phyloP scores from a whole-genome alignment of 2,888 invertebrate species.

The Antheraea yamamai region DNA sequence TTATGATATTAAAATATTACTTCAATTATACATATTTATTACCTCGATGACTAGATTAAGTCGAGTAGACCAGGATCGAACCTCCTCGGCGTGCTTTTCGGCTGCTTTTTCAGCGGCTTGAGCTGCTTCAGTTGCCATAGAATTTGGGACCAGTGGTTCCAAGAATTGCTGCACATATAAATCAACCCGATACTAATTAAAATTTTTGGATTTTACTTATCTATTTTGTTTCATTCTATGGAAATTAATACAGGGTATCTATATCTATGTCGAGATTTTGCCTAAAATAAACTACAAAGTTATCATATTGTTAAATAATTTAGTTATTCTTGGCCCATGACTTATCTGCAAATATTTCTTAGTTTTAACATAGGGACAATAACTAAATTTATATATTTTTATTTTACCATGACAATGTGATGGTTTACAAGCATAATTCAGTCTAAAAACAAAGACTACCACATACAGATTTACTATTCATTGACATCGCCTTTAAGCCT shows the following conservation, averaged over 20 bases:
- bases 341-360: background rate
- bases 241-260: background rate
- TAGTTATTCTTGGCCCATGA: background rate
- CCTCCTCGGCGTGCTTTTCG: constrained; percentile 52
- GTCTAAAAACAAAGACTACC: too few species aligned
- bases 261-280: background rate
- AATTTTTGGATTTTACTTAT: background rate
- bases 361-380: too few species aligned
- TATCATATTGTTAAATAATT: background rate
- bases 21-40: constrained; percentile 4
- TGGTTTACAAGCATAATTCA: too few species aligned
- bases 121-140: constrained; percentile 52
- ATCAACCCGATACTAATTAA: background rate
- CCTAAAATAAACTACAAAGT: background rate
- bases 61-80: constrained; percentile 75
- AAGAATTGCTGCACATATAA: constrained; percentile 73
- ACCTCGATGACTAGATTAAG: constrained; percentile 84
- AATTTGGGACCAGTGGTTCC: constrained; percentile 74
- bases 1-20: background rate
- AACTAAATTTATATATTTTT: too few species aligned
- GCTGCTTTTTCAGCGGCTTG: constrained; percentile 66
- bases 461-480: too few species aligned
- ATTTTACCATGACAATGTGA: too few species aligned
- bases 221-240: background rate
- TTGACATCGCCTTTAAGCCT: too few species aligned